Percentiles rank a stretch among this genome's conserved stretches.
Conservation (phyloP, 2,113 vertebrate species). For the Sminthopsis crassicaudata region DNA sequence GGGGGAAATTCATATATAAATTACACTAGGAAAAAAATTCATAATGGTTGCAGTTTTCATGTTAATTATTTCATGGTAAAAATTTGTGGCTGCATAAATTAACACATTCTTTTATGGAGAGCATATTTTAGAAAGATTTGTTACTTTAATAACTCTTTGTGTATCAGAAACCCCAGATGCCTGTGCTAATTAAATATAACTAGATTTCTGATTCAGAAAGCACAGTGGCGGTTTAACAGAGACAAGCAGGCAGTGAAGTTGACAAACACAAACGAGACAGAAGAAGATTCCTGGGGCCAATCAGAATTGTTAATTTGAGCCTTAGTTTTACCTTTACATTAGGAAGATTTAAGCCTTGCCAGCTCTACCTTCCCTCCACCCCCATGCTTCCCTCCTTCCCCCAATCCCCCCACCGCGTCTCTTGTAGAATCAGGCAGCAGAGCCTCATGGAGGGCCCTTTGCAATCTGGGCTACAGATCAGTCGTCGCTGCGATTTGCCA, state of each 20-base stretch:
- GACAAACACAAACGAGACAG: constrained; percentile 63
- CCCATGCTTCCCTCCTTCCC: not conserved
- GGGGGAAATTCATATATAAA: constrained; percentile 76
- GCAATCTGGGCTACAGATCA: constrained; percentile 69
- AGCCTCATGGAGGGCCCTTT: constrained; percentile 55
- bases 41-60: constrained; percentile 78
- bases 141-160: constrained; percentile 82
- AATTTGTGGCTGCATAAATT: constrained; percentile 79
- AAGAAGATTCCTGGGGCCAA: constrained; percentile 40
- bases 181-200: constrained; percentile 79
- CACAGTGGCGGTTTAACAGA: constrained; percentile 75
- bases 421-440: constrained; percentile 75
- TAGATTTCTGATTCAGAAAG: constrained; percentile 76
- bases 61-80: constrained; percentile 81
- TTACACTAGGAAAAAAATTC: constrained; percentile 74
- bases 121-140: constrained; percentile 82
- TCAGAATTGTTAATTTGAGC: constrained; percentile 56
- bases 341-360: constrained; percentile 53
- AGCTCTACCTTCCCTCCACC: constrained; percentile 1
- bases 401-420: constrained; percentile 16
- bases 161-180: constrained; percentile 81
- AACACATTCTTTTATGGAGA: constrained; percentile 79
- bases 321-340: constrained; percentile 68
- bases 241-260: constrained; percentile 71
- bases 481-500: constrained; percentile 49